phyloP scores from a whole-genome alignment of 2,113 vertebrate species.

The Stegastes partitus region DNA sequence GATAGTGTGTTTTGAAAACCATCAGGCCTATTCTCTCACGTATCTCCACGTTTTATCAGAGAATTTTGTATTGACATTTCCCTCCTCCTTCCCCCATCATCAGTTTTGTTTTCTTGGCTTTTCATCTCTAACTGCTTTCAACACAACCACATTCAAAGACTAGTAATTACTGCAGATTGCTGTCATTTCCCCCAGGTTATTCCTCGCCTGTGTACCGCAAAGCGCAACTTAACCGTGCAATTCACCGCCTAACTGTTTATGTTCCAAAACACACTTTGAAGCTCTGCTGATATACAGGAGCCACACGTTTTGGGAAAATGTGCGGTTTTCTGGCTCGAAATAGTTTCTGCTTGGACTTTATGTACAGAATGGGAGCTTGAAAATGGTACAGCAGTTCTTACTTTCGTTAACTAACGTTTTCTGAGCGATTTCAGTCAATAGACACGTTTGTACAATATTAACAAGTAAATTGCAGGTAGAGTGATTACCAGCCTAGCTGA shows the following conservation, averaged over 20 bases:
- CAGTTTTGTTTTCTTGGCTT: conserved; percentile 23
- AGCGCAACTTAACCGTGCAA: conserved; percentile 30
- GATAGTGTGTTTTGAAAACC: conserved; percentile 33
- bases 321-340: too few relatives aligned
- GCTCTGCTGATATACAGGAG: too few relatives aligned
- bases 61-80: conserved; percentile 30
- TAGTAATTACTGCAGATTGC: conserved; percentile 59
- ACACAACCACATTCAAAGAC: conserved; percentile 28
- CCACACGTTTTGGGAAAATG: background rate
- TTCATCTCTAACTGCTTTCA: conserved; percentile 53
- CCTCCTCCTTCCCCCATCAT: background rate
- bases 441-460: too few relatives aligned
- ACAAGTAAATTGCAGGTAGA: too few relatives aligned
- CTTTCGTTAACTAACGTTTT: too few relatives aligned
- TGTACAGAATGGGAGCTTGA: too few relatives aligned
- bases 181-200: conserved; percentile 60
- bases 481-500: too few relatives aligned
- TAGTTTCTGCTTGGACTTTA: too few relatives aligned
- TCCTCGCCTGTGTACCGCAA: conserved; percentile 12
- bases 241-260: conserved; percentile 36
- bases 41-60: conserved; percentile 12
- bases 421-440: too few relatives aligned
- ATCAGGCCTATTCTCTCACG: conserved; percentile 24
- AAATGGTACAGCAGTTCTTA: too few relatives aligned
- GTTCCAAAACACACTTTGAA: background rate